Conservation (phyloP, 2,888 invertebrate genomes). For the Eudasyphora cyanicolor region DNA sequence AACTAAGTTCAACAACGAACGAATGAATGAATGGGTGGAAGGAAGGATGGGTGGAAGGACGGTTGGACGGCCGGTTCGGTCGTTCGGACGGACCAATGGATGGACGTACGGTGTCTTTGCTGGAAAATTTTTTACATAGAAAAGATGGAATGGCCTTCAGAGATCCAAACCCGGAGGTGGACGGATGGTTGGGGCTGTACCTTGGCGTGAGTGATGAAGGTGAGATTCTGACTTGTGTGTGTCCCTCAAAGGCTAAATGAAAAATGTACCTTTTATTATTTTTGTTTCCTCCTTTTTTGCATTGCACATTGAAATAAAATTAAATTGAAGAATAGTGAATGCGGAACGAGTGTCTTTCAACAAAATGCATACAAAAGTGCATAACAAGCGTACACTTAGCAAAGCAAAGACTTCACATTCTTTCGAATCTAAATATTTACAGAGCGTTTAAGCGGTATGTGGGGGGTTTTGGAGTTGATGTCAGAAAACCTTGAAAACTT, state of each 20-base stretch:
- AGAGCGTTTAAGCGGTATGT: neutral
- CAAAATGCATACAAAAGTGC: slow-evolving; percentile 32
- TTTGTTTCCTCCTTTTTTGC: slow-evolving; percentile 15
- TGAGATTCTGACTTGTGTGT: slow-evolving; percentile 26
- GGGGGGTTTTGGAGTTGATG: too few species aligned
- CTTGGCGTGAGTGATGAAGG: neutral
- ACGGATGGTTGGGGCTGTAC: neutral
- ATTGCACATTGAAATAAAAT: slow-evolving; percentile 22
- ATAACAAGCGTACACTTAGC: slow-evolving; percentile 7
- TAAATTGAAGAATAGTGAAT: slow-evolving; percentile 16
- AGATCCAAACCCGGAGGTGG: neutral
- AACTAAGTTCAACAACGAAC: slow-evolving; percentile 8
- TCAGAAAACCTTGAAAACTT: slow-evolving; percentile 11
- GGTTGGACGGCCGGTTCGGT: too few species aligned
- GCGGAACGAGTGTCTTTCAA: neutral
- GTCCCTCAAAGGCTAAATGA: slow-evolving; percentile 62
- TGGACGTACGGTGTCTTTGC: slow-evolving; percentile 32
- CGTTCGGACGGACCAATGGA: neutral
- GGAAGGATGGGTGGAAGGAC: neutral
- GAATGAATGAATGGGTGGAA: neutral
- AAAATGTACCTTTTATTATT: slow-evolving; percentile 50
- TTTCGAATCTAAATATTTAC: slow-evolving; percentile 19
- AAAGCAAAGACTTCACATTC: slow-evolving; percentile 14
- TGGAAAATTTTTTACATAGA: slow-evolving; percentile 38
- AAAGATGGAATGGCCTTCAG: neutral